Evolutionary conservation across 1,140 invertebrate species (phyloP), one percentile per base, ranked within the genome.

Genomic region (Heliothis subflexa): DNA sequence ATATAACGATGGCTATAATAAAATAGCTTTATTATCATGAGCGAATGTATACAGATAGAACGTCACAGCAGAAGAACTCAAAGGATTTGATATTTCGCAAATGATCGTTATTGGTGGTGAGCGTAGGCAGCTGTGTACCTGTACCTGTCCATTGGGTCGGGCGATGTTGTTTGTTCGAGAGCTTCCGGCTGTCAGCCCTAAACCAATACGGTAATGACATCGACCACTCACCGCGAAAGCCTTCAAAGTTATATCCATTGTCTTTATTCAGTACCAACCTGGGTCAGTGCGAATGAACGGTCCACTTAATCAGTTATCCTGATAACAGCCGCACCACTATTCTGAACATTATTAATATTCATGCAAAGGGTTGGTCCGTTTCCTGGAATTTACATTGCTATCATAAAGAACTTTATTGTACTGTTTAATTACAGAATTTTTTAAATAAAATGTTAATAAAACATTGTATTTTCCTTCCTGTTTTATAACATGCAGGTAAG

Each of bases 201-300:
- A 83, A 79, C 74, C 76, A 82, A 83, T 82, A 85, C 76, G 75
- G 55, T 83, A 85, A 85, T 85, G 81, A 85, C 73, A 74, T 78
- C 68, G 61, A 66, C 78, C 80, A 79, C 78, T 84, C 64, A 74
- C 80, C 73, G 68, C 59, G 66, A 59, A 78, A 57, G 82, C 75
- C 78, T 81, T 72, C 50, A 78, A 73, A 61, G 76, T 76, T 78
- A 72, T 78, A 80, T 78, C 64, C 47, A 81, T 72, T 79, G 78
- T 78, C 77, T 71, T 78, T 79, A 74, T 68, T 79, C 78, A 79
- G 79, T 78, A 78, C 74, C 52, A 62, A 28, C 50, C 18, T 78
- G 71, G 71, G 68, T 55, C 79, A 77, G 61, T 72, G 61, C 71
- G 76, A 66, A 72, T 78, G 76, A 78, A 76, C 57, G 68, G 54